Base-by-base conservation (phyloP, 2,797 vertebrate genomes). In the Sebastes itinus region DNA sequence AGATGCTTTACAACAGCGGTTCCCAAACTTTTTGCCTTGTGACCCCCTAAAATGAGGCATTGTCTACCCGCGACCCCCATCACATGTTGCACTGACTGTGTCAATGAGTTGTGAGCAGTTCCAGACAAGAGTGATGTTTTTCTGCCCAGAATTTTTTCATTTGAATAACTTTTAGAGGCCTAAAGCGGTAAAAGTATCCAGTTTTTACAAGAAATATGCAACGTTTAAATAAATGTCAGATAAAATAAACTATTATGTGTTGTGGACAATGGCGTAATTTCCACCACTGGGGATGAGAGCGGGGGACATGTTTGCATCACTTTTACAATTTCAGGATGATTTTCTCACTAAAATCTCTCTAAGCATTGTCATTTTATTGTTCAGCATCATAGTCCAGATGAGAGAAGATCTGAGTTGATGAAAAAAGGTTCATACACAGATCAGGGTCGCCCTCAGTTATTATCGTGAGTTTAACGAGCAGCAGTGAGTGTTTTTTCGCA, bases 141-240 rank as follows among this genome's bases (percentile, higher is more conserved):
- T 32, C 58, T 58, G 14, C 38, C 14, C 42, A 56, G 32, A 38
- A 59, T 46, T 71, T n/a, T 79, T 73, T 61, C 5, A 54, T 61
- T 28, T 49, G 28, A 82, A 79, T 55, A 35, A 20, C 63, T 63
- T 69, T 78, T 10, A 59, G 49, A 66, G 49, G 25, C 33, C 55
- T 52, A 20, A 61, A 56, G 30, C 60, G 4, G 61, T 58, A 23
- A 77, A 77, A 59, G 32, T 73, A 38, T 86, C 64, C 30, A n/a
- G 14, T 61, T 86, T 79, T 70, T 65, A 65, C 67, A 59, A 59
- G 71, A 63, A 72, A 64, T 25, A 22, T 28, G 16, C 25, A 62
- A 79, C 7, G 4, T 71, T 74, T 49, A 23, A 76, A 60, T 72
- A 75, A 79, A 65, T 70, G 42, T 56, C 46, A 54, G 27, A 68